Base-by-base conservation (phyloP, 2,113 vertebrate species). In the Macquaria ambigua region DNA sequence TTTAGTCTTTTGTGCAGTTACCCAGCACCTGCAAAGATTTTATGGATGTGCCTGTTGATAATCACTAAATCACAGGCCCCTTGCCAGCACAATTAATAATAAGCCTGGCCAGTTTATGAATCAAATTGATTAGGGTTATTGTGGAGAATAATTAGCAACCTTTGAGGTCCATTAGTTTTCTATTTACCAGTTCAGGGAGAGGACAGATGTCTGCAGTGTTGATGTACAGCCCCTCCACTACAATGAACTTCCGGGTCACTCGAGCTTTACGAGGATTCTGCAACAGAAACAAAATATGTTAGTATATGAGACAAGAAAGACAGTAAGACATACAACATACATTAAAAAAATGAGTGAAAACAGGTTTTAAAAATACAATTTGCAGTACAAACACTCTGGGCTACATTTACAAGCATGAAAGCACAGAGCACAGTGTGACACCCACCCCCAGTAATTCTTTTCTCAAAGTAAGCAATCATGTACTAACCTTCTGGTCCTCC, bases 231-330 rank as follows among this genome's bases (percentile, higher is more conserved):
- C 98, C 98, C 90, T 99, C 98, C 4, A 96, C 97, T 2, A 99
- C 93, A 15, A 99, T 97, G 91, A 99, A 99, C 46, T 96, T 96
- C 56, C 98, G 93, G 56, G 97, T 99, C 66, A 99, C 98, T 87
- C 97, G 94, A 48, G 98, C 98, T 90, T 99, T 99, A 11, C 97
- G 97, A 89, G 97, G 98, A 95, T 99, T 99, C 98, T 97, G 63
- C 14, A 73, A 74, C 20, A 88, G 94, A 90, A 52, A 85, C 21
- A 79, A 48, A 85, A 18, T 43, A 21, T 28, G 12, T 56, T 28
- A 28, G 0, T 2, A 14, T 46, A n/a, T 39, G 6, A 77, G 28
- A 55, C 39, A 50, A 73, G 16, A 72, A 3, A 34, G 21, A 61
- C 5, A 70, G 34, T 8, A 12, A 59, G 25, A 61, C 20, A 48